Conservation (phyloP, 2,797 vertebrate species). For the Salarias fasciatus region DNA sequence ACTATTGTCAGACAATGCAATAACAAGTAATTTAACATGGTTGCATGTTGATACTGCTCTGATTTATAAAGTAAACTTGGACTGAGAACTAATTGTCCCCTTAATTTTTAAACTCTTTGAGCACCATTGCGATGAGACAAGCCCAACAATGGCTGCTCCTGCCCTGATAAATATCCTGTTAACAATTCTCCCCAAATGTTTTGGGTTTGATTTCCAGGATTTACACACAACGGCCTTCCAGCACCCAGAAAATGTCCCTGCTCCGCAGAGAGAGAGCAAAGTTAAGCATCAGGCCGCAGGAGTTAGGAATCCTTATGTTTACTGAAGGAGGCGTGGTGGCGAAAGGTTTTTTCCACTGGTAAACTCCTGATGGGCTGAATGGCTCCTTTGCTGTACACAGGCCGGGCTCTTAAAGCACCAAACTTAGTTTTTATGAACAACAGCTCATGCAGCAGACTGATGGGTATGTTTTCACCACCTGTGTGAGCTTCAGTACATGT, state of each 20-base stretch:
- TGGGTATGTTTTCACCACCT: too few species aligned
- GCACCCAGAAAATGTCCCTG: conserved; percentile 24
- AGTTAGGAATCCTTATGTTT: conserved; percentile 63
- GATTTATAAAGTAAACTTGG: conserved; percentile 50
- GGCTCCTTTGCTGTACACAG: conserved; percentile 55
- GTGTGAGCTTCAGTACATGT: too few species aligned
- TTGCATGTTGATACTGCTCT: conserved; percentile 34
- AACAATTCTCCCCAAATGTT: conserved; percentile 45
- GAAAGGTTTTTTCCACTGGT: conserved; percentile 71
- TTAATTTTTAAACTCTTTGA: conserved; percentile 24
- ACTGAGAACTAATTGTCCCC: conserved; percentile 34
- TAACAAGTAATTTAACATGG: conserved; percentile 37
- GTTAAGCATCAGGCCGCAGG: conserved; percentile 23
- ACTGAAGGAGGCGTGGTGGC: conserved; percentile 59
- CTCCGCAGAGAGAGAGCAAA: conserved; percentile 10
- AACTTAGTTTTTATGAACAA: conserved; percentile 38
- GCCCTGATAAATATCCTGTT: conserved; percentile 60
- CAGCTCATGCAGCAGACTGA: conserved; percentile 27
- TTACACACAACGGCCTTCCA: conserved; percentile 28
- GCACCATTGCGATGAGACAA: conserved; percentile 25
- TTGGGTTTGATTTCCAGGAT: conserved; percentile 52
- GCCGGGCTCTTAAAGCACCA: conserved; percentile 61
- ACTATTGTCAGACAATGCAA: conserved; percentile 4
- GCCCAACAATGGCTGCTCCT: conserved; percentile 41
- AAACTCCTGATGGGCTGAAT: conserved; percentile 66